These are phyloP conservation scores for Pygoscelis antarcticus DNA, from an alignment of 2,113 vertebrate genomes.

Conservation along the genomic window DNA sequence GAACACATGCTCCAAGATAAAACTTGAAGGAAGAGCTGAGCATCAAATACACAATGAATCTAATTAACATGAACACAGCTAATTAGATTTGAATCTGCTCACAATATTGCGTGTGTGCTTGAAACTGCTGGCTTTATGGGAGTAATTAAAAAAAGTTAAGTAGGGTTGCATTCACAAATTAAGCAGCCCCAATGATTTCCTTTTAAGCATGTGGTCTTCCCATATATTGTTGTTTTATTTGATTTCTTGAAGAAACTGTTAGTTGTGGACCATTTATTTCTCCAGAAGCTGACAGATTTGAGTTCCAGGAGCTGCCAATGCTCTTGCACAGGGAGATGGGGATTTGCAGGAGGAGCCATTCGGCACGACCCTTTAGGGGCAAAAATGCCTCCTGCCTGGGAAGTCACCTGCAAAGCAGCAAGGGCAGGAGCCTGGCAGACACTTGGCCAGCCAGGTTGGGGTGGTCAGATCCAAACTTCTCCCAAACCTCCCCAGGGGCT, in stretches of 20 bases:
- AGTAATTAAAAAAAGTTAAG: conserved; percentile 54
- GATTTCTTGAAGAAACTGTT: background rate
- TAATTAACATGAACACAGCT: conserved; percentile 56
- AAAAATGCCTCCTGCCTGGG: background rate
- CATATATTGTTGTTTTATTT: background rate
- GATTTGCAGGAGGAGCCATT: background rate
- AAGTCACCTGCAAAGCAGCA: background rate
- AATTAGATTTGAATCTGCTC: conserved; percentile 65
- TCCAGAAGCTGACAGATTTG: background rate
- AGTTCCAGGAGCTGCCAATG: background rate
- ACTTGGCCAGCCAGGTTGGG: background rate
- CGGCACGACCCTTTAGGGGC: background rate
- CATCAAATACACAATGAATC: conserved; percentile 55
- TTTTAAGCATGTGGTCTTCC: background rate
- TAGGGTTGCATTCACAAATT: conserved; percentile 42
- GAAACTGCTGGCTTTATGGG: conserved; percentile 43
- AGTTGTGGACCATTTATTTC: background rate
- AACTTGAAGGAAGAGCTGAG: conserved; percentile 49
- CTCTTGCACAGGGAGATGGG: background rate
- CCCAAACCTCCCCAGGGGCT: background rate
- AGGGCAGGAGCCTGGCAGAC: background rate
- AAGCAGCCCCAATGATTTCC: background rate
- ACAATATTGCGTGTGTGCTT: background rate
- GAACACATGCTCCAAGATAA: conserved; percentile 39
- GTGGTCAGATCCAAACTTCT: background rate